Percentiles rank a stretch among this genome's conserved stretches.
Conservation (phyloP, 1,140 invertebrate genomes). For the Apis laboriosa region DNA sequence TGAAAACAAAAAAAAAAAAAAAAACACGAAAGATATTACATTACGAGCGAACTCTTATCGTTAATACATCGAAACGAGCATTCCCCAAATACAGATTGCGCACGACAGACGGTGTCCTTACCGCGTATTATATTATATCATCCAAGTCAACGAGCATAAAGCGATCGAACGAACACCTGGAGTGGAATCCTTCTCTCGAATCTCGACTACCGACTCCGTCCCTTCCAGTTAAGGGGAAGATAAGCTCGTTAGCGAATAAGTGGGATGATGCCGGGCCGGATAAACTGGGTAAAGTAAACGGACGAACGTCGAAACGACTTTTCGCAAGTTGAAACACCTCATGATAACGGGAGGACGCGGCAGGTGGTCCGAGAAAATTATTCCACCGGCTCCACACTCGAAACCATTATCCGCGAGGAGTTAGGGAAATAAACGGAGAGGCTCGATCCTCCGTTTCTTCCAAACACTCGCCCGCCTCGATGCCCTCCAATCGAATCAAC, state of each 20-base stretch:
- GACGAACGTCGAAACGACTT: slow-evolving; percentile 61
- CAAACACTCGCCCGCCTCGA: background rate
- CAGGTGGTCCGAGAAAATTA: background rate
- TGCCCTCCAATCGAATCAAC: background rate
- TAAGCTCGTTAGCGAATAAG: slow-evolving; percentile 60
- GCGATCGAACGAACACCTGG: slow-evolving; percentile 59
- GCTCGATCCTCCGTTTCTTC: background rate
- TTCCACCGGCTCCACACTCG: background rate
- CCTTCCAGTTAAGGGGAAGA: slow-evolving; percentile 30
- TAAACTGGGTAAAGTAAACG: slow-evolving; percentile 59
- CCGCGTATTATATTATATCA: slow-evolving; percentile 73
- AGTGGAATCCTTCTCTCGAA: slow-evolving; percentile 52
- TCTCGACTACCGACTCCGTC: slow-evolving; percentile 17
- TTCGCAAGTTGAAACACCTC: slow-evolving; percentile 54
- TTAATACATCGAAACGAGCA: slow-evolving; percentile 65
- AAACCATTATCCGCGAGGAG: slow-evolving; percentile 4
- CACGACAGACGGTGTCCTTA: slow-evolving; percentile 66
- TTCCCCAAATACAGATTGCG: slow-evolving; percentile 61
- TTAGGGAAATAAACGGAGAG: slow-evolving; percentile 1
- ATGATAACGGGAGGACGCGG: slow-evolving; percentile 37
- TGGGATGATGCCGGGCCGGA: slow-evolving; percentile 15
- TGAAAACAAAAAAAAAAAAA: background rate
- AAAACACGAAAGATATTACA: slow-evolving; percentile 15
- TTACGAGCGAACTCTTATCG: slow-evolving; percentile 64
- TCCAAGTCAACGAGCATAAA: slow-evolving; percentile 71